phyloP scores from a whole-genome alignment of 2,113 vertebrate genomes.

The Coreoperca whiteheadi region DNA sequence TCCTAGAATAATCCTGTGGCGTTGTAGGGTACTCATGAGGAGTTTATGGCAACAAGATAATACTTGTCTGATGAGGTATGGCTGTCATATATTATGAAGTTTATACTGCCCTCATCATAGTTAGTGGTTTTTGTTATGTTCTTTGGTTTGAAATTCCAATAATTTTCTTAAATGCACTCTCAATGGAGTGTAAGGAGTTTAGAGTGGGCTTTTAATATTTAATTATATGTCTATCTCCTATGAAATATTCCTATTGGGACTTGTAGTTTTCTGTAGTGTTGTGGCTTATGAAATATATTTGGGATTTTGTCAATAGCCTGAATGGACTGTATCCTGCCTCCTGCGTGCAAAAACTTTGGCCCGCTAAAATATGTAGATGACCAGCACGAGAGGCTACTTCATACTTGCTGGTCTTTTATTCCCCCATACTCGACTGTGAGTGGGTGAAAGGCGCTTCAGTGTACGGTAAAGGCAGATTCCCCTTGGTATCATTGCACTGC shows the following conservation, averaged over 20 bases:
- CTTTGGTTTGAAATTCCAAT: not conserved
- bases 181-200: not conserved
- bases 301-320: constrained; percentile 2
- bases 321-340: constrained; percentile 19
- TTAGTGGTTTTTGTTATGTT: not conserved
- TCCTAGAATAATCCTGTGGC: not conserved
- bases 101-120: not conserved
- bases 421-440: constrained; percentile 55
- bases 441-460: constrained; percentile 70
- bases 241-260: not conserved
- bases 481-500: constrained; percentile 71
- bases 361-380: constrained; percentile 54
- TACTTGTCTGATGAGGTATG: not conserved
- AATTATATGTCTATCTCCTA: not conserved
- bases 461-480: constrained; percentile 67
- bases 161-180: not conserved
- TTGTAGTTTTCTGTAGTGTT: constrained; percentile 19
- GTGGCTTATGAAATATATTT: constrained; percentile 16
- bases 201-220: not conserved
- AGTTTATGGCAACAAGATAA: constrained; percentile 26
- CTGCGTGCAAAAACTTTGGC: constrained; percentile 60
- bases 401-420: constrained; percentile 28
- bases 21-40: not conserved
- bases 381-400: constrained; percentile 47
- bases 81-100: not conserved